Conservation (phyloP, 2,888 invertebrate genomes). For the Epinotia bilunana region DNA sequence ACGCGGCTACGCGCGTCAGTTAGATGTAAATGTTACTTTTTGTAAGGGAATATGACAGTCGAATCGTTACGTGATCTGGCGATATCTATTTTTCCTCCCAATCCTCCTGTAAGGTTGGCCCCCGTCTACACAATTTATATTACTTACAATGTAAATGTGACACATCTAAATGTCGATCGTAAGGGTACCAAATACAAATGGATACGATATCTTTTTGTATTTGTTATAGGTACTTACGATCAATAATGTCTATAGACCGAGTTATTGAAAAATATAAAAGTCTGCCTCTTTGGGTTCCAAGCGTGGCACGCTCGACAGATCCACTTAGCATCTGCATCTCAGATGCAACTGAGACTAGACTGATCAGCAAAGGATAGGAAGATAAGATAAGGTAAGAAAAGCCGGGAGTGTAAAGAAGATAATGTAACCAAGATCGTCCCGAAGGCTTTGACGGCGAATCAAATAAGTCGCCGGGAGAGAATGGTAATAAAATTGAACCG, state of each 20-base stretch:
- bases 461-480: conserved; percentile 80
- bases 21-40: too few species aligned
- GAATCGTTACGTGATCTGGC: too few species aligned
- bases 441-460: conserved; percentile 82
- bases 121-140: too few species aligned
- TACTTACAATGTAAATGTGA: too few species aligned
- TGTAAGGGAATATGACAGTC: too few species aligned
- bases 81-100: too few species aligned
- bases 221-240: too few species aligned
- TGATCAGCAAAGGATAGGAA: conserved; percentile 47
- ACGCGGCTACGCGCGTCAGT: too few species aligned
- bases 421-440: conserved; percentile 68
- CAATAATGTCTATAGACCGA: background rate
- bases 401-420: conserved; percentile 63
- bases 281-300: background rate
- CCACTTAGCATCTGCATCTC: conserved; percentile 32
- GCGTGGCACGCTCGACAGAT: conserved; percentile 5
- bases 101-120: too few species aligned
- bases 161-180: too few species aligned
- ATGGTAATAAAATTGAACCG: conserved; percentile 84
- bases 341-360: conserved; percentile 35
- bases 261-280: background rate
- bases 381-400: conserved; percentile 59
- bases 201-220: too few species aligned
- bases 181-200: too few species aligned